Evolutionary conservation across 2,888 invertebrate genomes (phyloP).

Genomic region (Synergus japonicus): DNA sequence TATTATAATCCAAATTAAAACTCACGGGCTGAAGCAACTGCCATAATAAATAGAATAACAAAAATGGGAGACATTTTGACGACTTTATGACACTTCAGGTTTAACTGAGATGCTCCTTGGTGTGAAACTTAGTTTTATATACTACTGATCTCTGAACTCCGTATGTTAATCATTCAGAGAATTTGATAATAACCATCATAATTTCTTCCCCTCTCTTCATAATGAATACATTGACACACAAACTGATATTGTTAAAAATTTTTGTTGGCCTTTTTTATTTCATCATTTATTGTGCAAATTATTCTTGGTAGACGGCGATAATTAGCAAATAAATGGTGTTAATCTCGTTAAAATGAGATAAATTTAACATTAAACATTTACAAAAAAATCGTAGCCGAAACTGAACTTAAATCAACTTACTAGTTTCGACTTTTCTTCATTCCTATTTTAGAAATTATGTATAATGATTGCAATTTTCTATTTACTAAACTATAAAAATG

Average conservation of each 20-base stretch:
- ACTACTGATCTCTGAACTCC: neutral
- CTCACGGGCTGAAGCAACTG: slow-evolving; percentile 22
- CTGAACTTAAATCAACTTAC: no score
- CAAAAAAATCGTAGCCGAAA: neutral
- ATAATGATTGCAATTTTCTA: no score
- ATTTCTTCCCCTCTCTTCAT: neutral
- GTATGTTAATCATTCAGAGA: no score
- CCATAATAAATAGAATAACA: neutral
- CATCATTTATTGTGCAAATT: neutral
- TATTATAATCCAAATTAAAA: neutral
- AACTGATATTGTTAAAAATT: neutral
- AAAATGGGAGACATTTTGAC: slow-evolving; percentile 13
- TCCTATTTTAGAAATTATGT: no score
- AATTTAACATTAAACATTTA: neutral
- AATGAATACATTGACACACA: neutral
- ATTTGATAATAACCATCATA: neutral
- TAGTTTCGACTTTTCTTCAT: neutral
- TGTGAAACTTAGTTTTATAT: slow-evolving; percentile 23
- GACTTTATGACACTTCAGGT: neutral
- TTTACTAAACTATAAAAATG: no score
- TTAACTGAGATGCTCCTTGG: neutral
- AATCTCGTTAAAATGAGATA: neutral
- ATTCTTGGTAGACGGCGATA: neutral
- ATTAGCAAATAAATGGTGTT: neutral
- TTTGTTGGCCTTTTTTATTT: neutral